These are phyloP conservation scores for Exaiptasia diaphana DNA, from an alignment of 64 coral and sea anemone genomes.

Conservation along the genomic window DNA sequence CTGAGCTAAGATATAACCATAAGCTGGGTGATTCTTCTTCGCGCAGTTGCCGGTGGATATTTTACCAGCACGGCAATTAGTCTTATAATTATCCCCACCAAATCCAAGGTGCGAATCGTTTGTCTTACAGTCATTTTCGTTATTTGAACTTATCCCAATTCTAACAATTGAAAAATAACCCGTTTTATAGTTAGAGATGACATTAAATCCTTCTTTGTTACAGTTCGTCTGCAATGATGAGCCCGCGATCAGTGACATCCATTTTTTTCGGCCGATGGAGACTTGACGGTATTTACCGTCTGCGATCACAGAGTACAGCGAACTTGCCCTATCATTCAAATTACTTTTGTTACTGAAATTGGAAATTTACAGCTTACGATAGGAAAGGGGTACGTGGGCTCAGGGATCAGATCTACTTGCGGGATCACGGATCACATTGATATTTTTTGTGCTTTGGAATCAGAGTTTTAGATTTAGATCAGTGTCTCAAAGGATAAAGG, in stretches of 20 bases:
- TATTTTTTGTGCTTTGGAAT: neutral
- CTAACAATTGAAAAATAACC: neutral
- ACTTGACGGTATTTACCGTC: conserved; percentile 13
- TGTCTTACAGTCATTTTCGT: neutral
- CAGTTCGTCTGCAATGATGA: conserved; percentile 1
- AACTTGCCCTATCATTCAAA: neutral
- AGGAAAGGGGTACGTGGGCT: too few species aligned
- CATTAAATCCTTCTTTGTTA: conserved; percentile 61
- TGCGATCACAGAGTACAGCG: conserved; percentile 44
- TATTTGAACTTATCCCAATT: neutral
- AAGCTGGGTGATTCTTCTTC: neutral
- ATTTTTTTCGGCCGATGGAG: conserved; percentile 2
- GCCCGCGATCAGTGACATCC: neutral
- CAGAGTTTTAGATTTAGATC: neutral
- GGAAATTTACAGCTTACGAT: too few species aligned
- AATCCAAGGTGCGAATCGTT: neutral
- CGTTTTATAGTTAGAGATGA: neutral
- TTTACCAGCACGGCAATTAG: neutral
- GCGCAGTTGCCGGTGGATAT: neutral
- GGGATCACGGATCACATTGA: neutral
- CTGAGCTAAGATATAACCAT: neutral
- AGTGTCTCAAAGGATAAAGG: too few species aligned
- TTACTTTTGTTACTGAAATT: too few species aligned
- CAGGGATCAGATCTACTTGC: neutral
- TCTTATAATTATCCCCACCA: neutral